A percentile compares a stretch with the other conserved stretches of the same genome.
Conservation (phyloP, 2,113 vertebrate species). For the Hyla sarda region DNA sequence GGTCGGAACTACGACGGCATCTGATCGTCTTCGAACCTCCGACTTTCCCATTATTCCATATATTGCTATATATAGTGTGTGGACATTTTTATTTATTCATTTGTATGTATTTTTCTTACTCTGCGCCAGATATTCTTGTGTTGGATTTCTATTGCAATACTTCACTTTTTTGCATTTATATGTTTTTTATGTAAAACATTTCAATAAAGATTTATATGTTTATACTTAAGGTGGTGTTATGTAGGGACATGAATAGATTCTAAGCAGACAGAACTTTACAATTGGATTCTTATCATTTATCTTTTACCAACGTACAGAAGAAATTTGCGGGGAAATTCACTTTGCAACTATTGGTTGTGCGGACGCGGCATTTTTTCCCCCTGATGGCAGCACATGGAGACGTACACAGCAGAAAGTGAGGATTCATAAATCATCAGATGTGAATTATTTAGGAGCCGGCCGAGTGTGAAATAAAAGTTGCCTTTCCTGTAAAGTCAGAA, state of each 20-base stretch:
- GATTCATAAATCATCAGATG: slow-evolving; percentile 19
- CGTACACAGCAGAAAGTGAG: not conserved
- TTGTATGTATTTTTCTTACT: too few species aligned
- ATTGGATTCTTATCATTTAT: not conserved
- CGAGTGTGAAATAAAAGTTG: slow-evolving; percentile 41
- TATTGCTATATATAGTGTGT: too few species aligned
- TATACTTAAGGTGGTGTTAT: too few species aligned
- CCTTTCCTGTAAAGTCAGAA: slow-evolving; percentile 9
- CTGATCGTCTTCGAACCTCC: too few species aligned
- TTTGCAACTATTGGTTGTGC: not conserved
- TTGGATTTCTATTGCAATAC: too few species aligned
- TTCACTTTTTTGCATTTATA: too few species aligned
- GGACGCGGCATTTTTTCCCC: not conserved
- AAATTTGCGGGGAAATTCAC: slow-evolving; percentile 12
- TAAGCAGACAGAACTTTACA: not conserved
- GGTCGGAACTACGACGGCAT: too few species aligned
- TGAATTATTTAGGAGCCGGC: slow-evolving; percentile 43
- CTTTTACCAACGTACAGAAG: slow-evolving; percentile 24
- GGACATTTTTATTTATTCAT: too few species aligned
- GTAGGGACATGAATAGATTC: not conserved
- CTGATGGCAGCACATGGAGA: not conserved
- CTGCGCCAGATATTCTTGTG: too few species aligned
- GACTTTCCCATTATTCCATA: too few species aligned
- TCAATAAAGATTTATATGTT: too few species aligned
- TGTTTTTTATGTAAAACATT: too few species aligned